A percentile compares a stretch with the other conserved stretches of the same genome.
phyloP scores from a whole-genome alignment of 92 coral and sea anemone species.

The Parazoanthus atlanticus region DNA sequence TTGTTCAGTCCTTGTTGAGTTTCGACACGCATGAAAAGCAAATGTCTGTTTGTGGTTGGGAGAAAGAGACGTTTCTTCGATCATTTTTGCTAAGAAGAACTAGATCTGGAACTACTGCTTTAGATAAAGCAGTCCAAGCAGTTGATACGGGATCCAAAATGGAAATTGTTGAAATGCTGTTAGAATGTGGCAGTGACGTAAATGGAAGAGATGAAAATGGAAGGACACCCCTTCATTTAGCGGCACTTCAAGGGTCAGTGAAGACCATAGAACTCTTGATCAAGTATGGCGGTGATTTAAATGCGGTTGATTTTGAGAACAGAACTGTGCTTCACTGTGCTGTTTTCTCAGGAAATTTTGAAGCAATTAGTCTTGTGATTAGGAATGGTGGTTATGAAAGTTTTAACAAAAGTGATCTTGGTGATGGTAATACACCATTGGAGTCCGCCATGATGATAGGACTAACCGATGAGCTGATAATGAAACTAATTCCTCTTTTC shows the following conservation, averaged over 20 bases:
- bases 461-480: not conserved
- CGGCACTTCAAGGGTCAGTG: not conserved
- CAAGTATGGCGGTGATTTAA: not conserved
- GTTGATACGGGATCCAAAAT: not conserved
- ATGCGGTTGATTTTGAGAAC: slow-evolving; percentile 1
- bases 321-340: slow-evolving; percentile 20
- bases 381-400: not conserved
- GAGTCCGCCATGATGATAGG: not conserved
- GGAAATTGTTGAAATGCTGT: not conserved
- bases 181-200: not conserved
- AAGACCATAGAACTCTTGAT: not conserved
- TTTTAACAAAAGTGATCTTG: not conserved
- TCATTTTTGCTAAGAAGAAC: not conserved
- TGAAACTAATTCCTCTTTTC: slow-evolving; percentile 17
- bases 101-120: not conserved
- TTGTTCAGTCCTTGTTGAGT: not conserved
- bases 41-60: not conserved
- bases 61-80: not conserved
- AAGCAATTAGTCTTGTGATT: not conserved
- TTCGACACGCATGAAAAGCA: not conserved
- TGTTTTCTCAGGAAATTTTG: not conserved
- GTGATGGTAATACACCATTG: not conserved
- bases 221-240: not conserved
- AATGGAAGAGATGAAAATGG: not conserved
- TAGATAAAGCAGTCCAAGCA: not conserved